Conservation (phyloP, 2,888 invertebrate genomes). For the Aspidapion aeneum region DNA sequence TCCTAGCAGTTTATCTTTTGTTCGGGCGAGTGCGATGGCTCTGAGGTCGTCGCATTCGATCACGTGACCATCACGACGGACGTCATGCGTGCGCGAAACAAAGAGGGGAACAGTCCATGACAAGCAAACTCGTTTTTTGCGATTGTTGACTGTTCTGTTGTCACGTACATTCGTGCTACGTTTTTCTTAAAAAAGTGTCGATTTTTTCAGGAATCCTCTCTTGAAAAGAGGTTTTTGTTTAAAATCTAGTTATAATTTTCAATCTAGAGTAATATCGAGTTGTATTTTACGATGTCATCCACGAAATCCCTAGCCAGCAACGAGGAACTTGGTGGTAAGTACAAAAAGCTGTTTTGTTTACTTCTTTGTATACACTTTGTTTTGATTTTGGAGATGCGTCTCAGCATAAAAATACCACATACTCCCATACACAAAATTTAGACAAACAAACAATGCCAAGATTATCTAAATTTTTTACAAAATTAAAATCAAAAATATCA, state of each 20-base stretch:
- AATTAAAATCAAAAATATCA: background rate
- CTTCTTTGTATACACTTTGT: too few species aligned
- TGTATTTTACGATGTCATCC: slow-evolving; percentile 42
- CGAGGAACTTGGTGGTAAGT: slow-evolving; percentile 47
- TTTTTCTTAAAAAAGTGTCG: background rate
- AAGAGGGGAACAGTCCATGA: background rate
- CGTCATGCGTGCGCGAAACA: background rate
- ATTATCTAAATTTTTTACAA: background rate
- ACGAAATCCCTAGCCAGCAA: slow-evolving; percentile 42
- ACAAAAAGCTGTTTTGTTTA: slow-evolving; percentile 23
- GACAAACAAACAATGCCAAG: background rate
- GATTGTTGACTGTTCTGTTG: background rate
- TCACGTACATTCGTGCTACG: background rate
- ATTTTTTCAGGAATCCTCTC: background rate
- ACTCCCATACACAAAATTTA: too few species aligned
- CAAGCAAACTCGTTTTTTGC: background rate
- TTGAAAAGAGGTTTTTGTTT: background rate
- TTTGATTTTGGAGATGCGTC: too few species aligned
- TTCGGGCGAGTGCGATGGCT: background rate
- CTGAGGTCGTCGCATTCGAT: background rate
- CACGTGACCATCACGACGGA: background rate
- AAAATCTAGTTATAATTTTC: background rate
- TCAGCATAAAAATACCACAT: background rate
- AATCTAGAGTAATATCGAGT: background rate
- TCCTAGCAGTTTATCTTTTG: background rate